A percentile compares a stretch with the other conserved stretches of the same genome.
These are phyloP conservation scores for Ophion slaviceki DNA, from an alignment of 2,888 invertebrate species.

Conservation along the genomic window DNA sequence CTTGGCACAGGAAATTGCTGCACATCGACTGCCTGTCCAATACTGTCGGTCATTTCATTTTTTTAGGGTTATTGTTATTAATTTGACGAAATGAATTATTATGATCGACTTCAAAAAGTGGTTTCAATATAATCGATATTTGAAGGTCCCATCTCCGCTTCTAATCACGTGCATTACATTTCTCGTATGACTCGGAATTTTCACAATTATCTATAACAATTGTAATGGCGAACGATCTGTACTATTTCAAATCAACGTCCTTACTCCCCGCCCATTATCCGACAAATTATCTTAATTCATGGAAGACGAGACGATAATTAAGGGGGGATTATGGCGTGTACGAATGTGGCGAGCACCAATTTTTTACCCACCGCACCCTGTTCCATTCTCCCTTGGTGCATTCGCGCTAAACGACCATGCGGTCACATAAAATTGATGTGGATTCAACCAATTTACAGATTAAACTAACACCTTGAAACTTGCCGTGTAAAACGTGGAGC, in stretches of 20 bases:
- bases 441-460: conserved; percentile 50
- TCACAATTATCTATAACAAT: too few relatives aligned
- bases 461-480: conserved; percentile 36
- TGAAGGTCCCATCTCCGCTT: too few relatives aligned
- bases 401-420: conserved; percentile 36
- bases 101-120: too few relatives aligned
- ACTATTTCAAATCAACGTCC: background rate
- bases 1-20: too few relatives aligned
- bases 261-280: background rate
- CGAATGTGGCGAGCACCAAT: conserved; percentile 16
- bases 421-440: conserved; percentile 45
- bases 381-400: conserved; percentile 1
- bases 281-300: conserved; percentile 11
- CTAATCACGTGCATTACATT: too few relatives aligned
- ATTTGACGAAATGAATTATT: too few relatives aligned
- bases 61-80: too few relatives aligned
- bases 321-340: conserved; percentile 6
- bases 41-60: too few relatives aligned
- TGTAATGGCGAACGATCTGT: too few relatives aligned
- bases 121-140: too few relatives aligned
- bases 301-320: conserved; percentile 12
- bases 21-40: too few relatives aligned
- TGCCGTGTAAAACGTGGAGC: background rate
- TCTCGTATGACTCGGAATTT: too few relatives aligned
- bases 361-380: conserved; percentile 8